phyloP scores from a whole-genome alignment of 2,797 vertebrate species.

The Neostethus bicornis region DNA sequence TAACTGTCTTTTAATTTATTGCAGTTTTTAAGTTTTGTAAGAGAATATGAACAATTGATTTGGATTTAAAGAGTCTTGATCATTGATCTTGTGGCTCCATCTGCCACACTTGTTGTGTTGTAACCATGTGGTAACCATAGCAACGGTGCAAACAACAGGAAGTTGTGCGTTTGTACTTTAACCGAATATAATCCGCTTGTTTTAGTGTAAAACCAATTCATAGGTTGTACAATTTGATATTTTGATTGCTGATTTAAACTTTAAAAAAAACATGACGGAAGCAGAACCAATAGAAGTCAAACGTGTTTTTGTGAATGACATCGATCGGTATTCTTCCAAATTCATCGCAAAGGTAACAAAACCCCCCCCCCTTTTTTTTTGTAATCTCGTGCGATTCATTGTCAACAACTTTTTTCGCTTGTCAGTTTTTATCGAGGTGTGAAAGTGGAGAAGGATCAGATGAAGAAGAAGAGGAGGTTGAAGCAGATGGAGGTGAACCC shows the following conservation, averaged over 20 bases:
- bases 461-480: conserved; percentile 52
- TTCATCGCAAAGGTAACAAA: conserved; percentile 85
- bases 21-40: too few relatives aligned
- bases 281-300: conserved; percentile 45
- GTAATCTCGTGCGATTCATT: neutral
- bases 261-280: too few relatives aligned
- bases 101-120: conserved; percentile 25
- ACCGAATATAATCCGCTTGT: neutral
- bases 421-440: conserved; percentile 84
- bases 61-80: too few relatives aligned
- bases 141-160: conserved; percentile 19
- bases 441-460: conserved; percentile 62
- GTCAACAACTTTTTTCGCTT: neutral
- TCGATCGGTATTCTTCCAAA: conserved; percentile 86
- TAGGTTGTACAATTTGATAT: neutral
- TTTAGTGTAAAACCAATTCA: neutral
- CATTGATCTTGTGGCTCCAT: too few relatives aligned
- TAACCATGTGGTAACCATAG: conserved; percentile 51
- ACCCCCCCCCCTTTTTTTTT: neutral
- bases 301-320: conserved; percentile 87
- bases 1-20: too few relatives aligned
- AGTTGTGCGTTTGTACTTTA: neutral
- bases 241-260: too few relatives aligned
- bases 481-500: neutral
- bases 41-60: too few relatives aligned